Base-by-base conservation (phyloP, 2,888 invertebrate species). In the Drosophila vallismaia region DNA sequence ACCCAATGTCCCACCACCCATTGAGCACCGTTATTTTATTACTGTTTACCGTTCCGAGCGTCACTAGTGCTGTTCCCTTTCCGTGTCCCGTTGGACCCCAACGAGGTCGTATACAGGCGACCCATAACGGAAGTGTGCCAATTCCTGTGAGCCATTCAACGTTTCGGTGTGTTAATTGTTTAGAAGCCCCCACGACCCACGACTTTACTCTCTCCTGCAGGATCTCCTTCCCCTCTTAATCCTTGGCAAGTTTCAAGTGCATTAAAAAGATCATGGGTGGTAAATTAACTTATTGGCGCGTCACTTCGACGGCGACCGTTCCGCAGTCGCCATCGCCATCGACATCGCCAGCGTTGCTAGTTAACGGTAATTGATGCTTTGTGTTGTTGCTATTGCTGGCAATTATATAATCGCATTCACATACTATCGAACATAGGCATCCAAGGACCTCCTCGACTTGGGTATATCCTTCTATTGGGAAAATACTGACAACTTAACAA, bases 231-330 rank as follows among this genome's bases (percentile, higher is more conserved):
- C 49, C 60, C 66, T 68, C 75, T 66, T 70, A 70, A 64, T 69
- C 64, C 57, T 71, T 62, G 81, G 67, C 74, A 82, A 80, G 77
- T 81, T 86, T 88, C 69, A 79, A 88, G 88, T 86, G 87, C 86
- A 86, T 86, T 86, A 86, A 86, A 84, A 84, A 74, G 88, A 86
- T 87, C 86, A 76, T 75, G 86, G 86, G 86, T 81, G 86, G 86
- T 88, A 87, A 88, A 88, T 87, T 88, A 82, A 87, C 79, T 79
- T 71, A 77, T 67, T 75, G 85, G 51, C 74, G 74, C 75, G 68
- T 71, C 77, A 71, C 68, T 71, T 73, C 60, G 64, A 57, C 53
- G 60, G 54, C 56, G 52, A 57, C 64, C 49, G 45, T 42, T 51
- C 52, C 57, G 71, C 62, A 75, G 70, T 70, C 69, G 69, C 69